Evolutionary conservation across 64 coral and sea anemone species (phyloP).

Genomic region (Stylophora pistillata): DNA sequence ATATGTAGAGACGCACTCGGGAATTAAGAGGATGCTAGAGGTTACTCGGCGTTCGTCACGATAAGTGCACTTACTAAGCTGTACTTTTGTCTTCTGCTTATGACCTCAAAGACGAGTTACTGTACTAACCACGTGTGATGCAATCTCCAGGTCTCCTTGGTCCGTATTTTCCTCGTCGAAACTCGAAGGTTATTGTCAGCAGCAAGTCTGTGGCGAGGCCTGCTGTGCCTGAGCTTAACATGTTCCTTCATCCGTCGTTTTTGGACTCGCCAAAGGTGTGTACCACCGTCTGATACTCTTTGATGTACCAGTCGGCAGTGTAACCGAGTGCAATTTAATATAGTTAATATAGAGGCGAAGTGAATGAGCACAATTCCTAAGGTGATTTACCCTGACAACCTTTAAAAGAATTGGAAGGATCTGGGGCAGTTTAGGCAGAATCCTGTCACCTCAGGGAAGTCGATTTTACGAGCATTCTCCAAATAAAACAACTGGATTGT

Average conservation of each 20-base stretch:
- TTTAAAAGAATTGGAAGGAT: too few species aligned
- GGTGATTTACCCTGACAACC: too few species aligned
- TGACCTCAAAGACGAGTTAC: too few species aligned
- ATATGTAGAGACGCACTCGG: too few species aligned
- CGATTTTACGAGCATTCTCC: too few species aligned
- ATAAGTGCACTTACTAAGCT: neutral
- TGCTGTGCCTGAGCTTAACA: constrained; percentile 92
- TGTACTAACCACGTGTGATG: neutral
- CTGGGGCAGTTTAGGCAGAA: too few species aligned
- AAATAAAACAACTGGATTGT: too few species aligned
- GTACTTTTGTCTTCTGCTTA: neutral
- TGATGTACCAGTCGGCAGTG: neutral
- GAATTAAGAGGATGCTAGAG: too few species aligned
- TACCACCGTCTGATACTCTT: neutral
- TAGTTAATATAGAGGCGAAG: too few species aligned
- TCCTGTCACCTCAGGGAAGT: too few species aligned
- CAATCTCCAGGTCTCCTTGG: constrained; percentile 67
- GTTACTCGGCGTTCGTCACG: too few species aligned
- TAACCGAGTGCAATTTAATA: neutral
- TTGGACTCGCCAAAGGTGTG: constrained; percentile 89
- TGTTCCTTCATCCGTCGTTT: constrained; percentile 86
- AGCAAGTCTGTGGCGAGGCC: constrained; percentile 80
- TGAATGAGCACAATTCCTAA: too few species aligned
- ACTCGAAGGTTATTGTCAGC: constrained; percentile 85
- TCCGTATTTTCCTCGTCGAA: constrained; percentile 95